phyloP scores from a whole-genome alignment of 2,888 invertebrate genomes.

The Drosophila fulvimacula region DNA sequence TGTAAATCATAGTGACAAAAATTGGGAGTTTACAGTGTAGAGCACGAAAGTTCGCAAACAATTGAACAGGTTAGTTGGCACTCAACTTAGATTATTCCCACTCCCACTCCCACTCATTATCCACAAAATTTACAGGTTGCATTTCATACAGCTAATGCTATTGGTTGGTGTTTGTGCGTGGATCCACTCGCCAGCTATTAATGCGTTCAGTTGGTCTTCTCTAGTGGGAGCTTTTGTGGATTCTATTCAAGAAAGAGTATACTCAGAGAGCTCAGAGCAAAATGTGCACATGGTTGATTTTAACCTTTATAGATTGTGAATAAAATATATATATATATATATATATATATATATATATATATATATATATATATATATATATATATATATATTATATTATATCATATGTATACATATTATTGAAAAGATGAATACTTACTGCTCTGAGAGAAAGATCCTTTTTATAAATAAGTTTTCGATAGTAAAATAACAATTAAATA shows the following conservation, averaged over 20 bases:
- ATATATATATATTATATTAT: not conserved
- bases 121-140: not conserved
- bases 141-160: not conserved
- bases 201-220: too few relatives aligned
- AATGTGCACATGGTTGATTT: too few relatives aligned
- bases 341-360: too few relatives aligned
- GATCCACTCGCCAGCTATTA: not conserved
- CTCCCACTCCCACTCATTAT: not conserved
- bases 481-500: constrained; percentile 4
- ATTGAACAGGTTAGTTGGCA: too few relatives aligned
- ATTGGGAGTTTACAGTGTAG: not conserved
- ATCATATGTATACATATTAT: not conserved
- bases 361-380: too few relatives aligned
- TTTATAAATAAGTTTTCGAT: not conserved
- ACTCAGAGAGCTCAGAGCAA: too few relatives aligned
- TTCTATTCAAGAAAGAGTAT: too few relatives aligned
- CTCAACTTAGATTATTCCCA: not conserved
- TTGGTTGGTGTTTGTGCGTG: not conserved
- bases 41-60: not conserved
- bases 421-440: constrained; percentile 4
- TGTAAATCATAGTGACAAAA: not conserved
- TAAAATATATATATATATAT: too few relatives aligned
- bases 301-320: too few relatives aligned
- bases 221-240: too few relatives aligned
- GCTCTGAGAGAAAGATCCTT: not conserved